phyloP scores from a whole-genome alignment of 2,113 vertebrate genomes.

The Myiagra hebetior region DNA sequence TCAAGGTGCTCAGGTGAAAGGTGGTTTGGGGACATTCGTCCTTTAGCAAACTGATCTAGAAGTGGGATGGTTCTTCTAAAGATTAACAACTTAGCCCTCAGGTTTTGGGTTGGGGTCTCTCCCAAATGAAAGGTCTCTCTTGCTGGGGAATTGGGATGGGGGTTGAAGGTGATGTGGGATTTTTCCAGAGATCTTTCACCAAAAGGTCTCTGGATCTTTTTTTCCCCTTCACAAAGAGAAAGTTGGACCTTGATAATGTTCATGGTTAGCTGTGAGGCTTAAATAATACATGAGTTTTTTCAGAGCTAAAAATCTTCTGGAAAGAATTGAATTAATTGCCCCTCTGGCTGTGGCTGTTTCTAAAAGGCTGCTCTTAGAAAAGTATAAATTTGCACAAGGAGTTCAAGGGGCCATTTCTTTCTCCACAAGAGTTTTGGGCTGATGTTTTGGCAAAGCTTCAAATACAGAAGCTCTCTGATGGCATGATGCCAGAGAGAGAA shows the following conservation, averaged over 20 bases:
- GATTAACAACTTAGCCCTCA: neutral
- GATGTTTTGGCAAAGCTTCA: neutral
- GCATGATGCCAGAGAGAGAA: neutral
- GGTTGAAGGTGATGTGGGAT: neutral
- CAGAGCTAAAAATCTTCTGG: neutral
- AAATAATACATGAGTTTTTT: constrained; percentile 32
- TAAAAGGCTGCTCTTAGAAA: neutral
- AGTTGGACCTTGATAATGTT: neutral
- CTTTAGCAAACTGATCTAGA: neutral
- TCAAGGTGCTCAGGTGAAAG: neutral
- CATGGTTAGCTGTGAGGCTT: neutral
- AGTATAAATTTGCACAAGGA: neutral
- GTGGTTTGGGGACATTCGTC: neutral
- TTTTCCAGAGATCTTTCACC: neutral
- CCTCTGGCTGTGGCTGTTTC: neutral
- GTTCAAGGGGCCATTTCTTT: neutral
- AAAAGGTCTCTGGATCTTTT: neutral
- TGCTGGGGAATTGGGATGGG: neutral
- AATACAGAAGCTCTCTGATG: neutral
- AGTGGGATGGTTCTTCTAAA: neutral
- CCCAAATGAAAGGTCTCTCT: neutral
- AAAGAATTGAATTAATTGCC: constrained; percentile 46
- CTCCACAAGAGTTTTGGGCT: neutral
- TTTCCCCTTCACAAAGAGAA: neutral
- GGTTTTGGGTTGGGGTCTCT: neutral